Evolutionary conservation across 2,797 vertebrate species (phyloP).

Genomic region (Sebastes oblongus): DNA sequence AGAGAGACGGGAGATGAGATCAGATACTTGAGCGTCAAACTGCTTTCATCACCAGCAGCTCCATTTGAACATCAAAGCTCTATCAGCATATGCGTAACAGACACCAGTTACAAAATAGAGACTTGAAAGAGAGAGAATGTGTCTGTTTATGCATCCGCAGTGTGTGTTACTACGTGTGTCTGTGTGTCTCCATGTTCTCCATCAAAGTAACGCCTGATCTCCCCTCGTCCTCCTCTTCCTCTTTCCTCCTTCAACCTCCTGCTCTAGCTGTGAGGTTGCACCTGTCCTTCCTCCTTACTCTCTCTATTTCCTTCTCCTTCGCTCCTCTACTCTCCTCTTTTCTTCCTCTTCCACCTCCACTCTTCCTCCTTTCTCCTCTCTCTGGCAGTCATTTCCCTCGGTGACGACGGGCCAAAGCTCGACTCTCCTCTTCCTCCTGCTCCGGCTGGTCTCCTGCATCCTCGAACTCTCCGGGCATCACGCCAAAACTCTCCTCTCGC

Average conservation of each 20-base stretch:
- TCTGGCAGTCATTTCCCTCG: slow-evolving; percentile 59
- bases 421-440: slow-evolving; percentile 49
- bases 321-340: slow-evolving; percentile 3
- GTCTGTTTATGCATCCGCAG: slow-evolving; percentile 52
- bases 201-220: slow-evolving; percentile 71
- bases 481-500: slow-evolving; percentile 49
- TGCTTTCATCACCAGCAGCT: slow-evolving; percentile 73
- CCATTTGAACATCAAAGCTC: slow-evolving; percentile 76
- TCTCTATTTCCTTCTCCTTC: slow-evolving; percentile 35
- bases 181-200: slow-evolving; percentile 59
- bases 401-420: slow-evolving; percentile 43
- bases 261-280: slow-evolving; percentile 13
- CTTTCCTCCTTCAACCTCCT: slow-evolving; percentile 46
- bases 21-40: slow-evolving; percentile 65
- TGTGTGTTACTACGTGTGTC: slow-evolving; percentile 32
- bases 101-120: slow-evolving; percentile 62
- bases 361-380: slow-evolving; percentile 8
- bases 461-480: slow-evolving; percentile 49
- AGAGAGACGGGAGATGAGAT: slow-evolving; percentile 51
- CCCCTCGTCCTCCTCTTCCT: slow-evolving; percentile 20
- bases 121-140: slow-evolving; percentile 60
- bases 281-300: slow-evolving; percentile 18
- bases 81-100: slow-evolving; percentile 65
- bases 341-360: neutral
- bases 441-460: slow-evolving; percentile 61